A percentile compares a stretch with the other conserved stretches of the same genome.
Conservation (phyloP, 2,888 invertebrate species). For the Microctonus brassicae region DNA sequence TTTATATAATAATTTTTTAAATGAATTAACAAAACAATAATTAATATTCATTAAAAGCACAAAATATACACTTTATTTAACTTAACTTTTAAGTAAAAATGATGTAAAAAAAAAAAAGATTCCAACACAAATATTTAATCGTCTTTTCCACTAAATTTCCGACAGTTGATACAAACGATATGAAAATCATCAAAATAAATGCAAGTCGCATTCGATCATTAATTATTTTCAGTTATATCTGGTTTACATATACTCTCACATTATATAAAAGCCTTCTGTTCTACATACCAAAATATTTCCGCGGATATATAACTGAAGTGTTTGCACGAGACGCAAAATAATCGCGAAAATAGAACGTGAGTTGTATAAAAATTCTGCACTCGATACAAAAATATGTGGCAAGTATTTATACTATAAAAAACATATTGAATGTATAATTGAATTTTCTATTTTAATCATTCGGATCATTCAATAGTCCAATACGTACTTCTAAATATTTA, state of each 20-base stretch:
- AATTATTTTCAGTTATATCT: background rate
- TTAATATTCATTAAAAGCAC: no score
- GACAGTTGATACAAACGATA: background rate
- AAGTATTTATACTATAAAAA: background rate
- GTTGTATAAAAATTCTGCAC: background rate
- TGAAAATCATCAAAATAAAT: background rate
- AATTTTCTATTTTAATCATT: no score
- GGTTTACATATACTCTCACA: background rate
- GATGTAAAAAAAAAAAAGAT: no score
- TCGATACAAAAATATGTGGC: background rate
- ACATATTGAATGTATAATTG: background rate
- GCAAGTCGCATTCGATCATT: background rate
- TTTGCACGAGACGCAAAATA: constrained; percentile 12
- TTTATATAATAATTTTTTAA: no score
- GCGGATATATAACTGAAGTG: constrained; percentile 2
- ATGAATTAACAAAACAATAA: no score
- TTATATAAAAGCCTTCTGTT: background rate
- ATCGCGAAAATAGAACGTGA: background rate
- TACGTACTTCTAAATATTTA: no score
- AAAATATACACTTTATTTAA: no score
- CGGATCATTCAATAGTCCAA: no score
- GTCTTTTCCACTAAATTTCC: no score
- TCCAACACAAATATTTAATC: no score
- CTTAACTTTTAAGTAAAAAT: no score
- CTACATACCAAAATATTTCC: constrained; percentile 9